Evolutionary conservation across 2,113 vertebrate genomes (phyloP), one percentile per base, ranked within the genome.

Genomic region (Ranitomeya imitator): DNA sequence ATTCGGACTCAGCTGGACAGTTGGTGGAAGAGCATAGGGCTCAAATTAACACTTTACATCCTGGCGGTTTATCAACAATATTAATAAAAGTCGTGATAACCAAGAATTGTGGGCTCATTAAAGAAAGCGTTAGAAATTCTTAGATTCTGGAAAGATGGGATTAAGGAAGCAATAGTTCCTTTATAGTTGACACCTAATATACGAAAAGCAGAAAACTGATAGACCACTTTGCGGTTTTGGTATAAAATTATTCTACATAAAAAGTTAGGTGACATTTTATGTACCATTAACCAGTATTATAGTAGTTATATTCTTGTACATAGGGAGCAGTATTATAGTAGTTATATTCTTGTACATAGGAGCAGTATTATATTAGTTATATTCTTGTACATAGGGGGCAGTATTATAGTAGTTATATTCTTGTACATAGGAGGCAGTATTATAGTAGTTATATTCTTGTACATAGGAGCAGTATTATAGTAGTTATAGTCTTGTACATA

Each of bases 1-100:
- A 67, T 69, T 31, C 79, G 74, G 45, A 86, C 59, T 86, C 77
- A 55, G 16, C 77, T 65, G 77, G 85, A 80, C 85, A 65, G 10
- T 54, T 31, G 76, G 76, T 23, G 55, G 61, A 69, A 65, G 61
- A 15, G 59, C 61, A 21, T 26, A 18, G 59, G 23, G 37, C 60
- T 37, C 31, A 86, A 15, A 65, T 78, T 86, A 79, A 86, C 85
- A 63, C 74, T 67, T 60, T 63, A 18, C 9, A 52, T 16, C 54
- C 76, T 18, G 16, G 55, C 23, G 59, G 21, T 13, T 59, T 26
- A 16, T 31, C 14, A 5, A 8, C 7, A 60, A 37, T 31, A 80
- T 8, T 80, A 14, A 80, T 80, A 26, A 15, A 61, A 6, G 51
- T 6, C 11, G 57, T 45, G 37, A 45, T 45, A 45, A 45, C 5